Percentiles rank a stretch among this genome's conserved stretches.
Evolutionary conservation across 1,140 invertebrate genomes (phyloP).

Genomic region (Bactericera cockerelli): DNA sequence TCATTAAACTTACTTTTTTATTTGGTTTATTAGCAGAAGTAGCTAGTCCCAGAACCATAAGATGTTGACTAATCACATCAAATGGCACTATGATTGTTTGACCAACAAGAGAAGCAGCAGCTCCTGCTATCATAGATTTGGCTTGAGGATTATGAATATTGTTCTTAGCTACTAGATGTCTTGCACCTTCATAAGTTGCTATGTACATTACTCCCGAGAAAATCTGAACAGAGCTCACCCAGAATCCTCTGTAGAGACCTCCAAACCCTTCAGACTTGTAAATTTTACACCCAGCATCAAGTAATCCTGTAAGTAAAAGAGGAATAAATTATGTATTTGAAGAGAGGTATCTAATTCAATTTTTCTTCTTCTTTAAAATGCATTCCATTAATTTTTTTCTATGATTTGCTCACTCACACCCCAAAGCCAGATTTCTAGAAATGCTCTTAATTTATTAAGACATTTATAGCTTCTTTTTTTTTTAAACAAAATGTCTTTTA

Average conservation of each 20-base stretch:
- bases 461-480: too few relatives aligned
- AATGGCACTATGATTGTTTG: constrained; percentile 94
- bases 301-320: constrained; percentile 45
- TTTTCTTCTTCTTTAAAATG: too few relatives aligned
- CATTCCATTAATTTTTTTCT: too few relatives aligned
- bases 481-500: too few relatives aligned
- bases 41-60: constrained; percentile 78
- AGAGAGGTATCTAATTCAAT: too few relatives aligned
- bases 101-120: constrained; percentile 75
- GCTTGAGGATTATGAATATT: constrained; percentile 39
- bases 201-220: constrained; percentile 86
- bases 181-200: constrained; percentile 82
- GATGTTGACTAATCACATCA: constrained; percentile 89
- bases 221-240: constrained; percentile 75
- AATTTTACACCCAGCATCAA: constrained; percentile 85
- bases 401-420: too few relatives aligned
- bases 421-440: too few relatives aligned
- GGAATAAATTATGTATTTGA: not conserved
- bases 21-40: constrained; percentile 24
- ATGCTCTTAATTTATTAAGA: too few relatives aligned
- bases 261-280: constrained; percentile 67
- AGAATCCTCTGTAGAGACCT: constrained; percentile 89
- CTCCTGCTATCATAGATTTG: constrained; percentile 64
- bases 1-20: constrained; percentile 14
- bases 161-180: constrained; percentile 49